Conservation (phyloP, 2,797 vertebrate species). For the Chelonia mydas region DNA sequence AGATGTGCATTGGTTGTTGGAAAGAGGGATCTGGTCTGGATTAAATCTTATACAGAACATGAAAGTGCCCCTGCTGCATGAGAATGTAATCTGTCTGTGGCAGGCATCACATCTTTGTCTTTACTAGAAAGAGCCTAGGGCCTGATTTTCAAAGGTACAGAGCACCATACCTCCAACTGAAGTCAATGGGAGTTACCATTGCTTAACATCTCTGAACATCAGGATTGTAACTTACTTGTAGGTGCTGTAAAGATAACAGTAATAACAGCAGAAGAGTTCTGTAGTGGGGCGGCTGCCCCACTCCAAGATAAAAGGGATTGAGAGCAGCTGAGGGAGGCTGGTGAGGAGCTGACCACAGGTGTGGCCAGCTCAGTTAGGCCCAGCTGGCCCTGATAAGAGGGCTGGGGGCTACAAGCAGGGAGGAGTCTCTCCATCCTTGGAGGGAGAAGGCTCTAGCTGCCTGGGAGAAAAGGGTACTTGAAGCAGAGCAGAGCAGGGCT, state of each 20-base stretch:
- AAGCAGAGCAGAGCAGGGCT: too few species aligned
- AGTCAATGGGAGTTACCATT: constrained; percentile 47
- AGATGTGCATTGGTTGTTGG: neutral
- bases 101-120: neutral
- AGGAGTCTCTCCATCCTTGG: too few species aligned
- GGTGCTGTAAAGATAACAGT: constrained; percentile 52
- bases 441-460: too few species aligned
- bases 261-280: constrained; percentile 9
- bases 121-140: neutral
- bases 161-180: constrained; percentile 4
- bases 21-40: neutral
- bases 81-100: neutral
- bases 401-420: too few species aligned
- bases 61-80: neutral
- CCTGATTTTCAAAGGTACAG: constrained; percentile 25
- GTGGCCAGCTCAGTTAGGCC: too few species aligned
- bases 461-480: too few species aligned
- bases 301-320: too few species aligned
- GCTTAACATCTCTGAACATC: constrained; percentile 61
- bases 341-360: too few species aligned
- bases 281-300: too few species aligned
- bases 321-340: too few species aligned
- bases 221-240: constrained; percentile 67
- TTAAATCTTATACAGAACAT: neutral
- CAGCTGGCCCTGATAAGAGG: too few species aligned